Evolutionary conservation across 37 sponge, comb jelly and placozoan genomes (phyloP).

Genomic region (Halichondria panicea): DNA sequence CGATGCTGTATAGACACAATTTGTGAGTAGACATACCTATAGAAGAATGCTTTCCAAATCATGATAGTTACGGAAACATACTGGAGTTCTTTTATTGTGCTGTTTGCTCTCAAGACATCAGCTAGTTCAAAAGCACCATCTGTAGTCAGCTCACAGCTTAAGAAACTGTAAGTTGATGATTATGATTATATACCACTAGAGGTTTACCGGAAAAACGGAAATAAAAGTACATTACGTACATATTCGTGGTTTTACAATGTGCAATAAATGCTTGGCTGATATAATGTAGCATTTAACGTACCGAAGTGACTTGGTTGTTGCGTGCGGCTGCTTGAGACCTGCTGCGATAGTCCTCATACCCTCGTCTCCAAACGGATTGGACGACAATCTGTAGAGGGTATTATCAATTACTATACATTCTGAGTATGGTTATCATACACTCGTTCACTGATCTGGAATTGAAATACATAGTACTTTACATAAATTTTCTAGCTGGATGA

Average conservation of each 20-base stretch:
- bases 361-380: constrained; percentile 2
- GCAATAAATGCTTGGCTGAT: background rate
- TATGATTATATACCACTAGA: background rate
- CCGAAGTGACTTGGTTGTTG: constrained; percentile 1
- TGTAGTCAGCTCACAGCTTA: background rate
- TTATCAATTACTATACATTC: background rate
- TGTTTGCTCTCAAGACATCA: constrained; percentile 8
- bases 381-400: background rate
- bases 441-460: no score
- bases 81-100: background rate
- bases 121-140: background rate
- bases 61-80: background rate
- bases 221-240: background rate
- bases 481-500: background rate
- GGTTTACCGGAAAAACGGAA: background rate
- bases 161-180: constrained; percentile 15
- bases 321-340: background rate
- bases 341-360: background rate
- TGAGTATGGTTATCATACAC: background rate
- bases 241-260: background rate
- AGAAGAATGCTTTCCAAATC: background rate
- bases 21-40: background rate
- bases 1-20: constrained; percentile 12
- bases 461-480: background rate
- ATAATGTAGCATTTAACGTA: constrained; percentile 13